A percentile compares a stretch with the other conserved stretches of the same genome.
Evolutionary conservation across 2,113 vertebrate species (phyloP).

Genomic region (Cisticola juncidis): DNA sequence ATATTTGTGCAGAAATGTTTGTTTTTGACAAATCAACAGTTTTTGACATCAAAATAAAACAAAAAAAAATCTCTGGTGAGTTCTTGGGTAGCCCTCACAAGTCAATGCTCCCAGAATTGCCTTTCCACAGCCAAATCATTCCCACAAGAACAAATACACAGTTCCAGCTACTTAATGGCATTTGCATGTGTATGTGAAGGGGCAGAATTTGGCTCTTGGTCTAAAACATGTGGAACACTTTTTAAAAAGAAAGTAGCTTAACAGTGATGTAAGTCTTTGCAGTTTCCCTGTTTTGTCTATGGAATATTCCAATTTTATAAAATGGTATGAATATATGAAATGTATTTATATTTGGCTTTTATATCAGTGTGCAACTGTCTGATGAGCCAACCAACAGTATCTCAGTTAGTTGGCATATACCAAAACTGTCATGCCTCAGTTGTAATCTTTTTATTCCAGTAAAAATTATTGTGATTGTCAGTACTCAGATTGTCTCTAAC

Average conservation of each 20-base stretch:
- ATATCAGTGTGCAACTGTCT: background rate
- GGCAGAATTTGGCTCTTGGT: slow-evolving; percentile 16
- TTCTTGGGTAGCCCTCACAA: background rate
- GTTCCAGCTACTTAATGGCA: slow-evolving; percentile 25
- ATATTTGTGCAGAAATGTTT: slow-evolving; percentile 23
- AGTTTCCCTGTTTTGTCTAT: background rate
- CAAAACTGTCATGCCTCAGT: background rate
- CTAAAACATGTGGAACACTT: background rate
- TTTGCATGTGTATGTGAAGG: slow-evolving; percentile 10
- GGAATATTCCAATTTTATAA: background rate
- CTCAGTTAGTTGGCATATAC: background rate
- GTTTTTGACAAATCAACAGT: slow-evolving; percentile 44
- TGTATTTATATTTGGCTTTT: background rate
- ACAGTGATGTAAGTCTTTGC: background rate
- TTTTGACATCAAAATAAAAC: slow-evolving; percentile 21
- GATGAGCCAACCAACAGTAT: background rate
- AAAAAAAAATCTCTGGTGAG: background rate
- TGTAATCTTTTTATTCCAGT: background rate
- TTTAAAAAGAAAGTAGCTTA: background rate
- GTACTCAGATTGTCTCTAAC: background rate
- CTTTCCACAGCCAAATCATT: background rate
- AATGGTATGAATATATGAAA: background rate
- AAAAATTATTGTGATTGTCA: background rate
- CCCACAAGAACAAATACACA: background rate
- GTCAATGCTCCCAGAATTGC: background rate